phyloP scores from a whole-genome alignment of 2,888 invertebrate species.

The Electrophaes corylata region DNA sequence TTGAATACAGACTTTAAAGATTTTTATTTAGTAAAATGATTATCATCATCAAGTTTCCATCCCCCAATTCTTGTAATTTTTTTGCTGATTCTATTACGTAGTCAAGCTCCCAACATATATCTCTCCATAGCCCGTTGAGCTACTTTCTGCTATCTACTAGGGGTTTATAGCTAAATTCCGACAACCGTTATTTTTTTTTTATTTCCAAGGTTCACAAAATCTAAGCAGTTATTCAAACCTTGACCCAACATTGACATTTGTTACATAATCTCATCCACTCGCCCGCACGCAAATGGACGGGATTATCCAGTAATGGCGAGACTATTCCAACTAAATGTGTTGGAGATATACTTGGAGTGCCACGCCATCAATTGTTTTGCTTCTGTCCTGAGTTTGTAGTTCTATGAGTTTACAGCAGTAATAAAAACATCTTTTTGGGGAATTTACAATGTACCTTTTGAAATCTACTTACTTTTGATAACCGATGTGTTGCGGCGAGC shows the following conservation, averaged over 20 bases:
- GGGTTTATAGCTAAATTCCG: too few relatives aligned
- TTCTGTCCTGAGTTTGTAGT: slow-evolving; percentile 35
- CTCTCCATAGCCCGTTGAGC: too few relatives aligned
- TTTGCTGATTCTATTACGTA: too few relatives aligned
- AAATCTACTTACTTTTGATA: too few relatives aligned
- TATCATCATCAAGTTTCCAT: too few relatives aligned
- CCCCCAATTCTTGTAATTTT: too few relatives aligned
- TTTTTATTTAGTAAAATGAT: too few relatives aligned
- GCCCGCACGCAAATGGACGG: slow-evolving; percentile 61
- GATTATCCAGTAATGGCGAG: slow-evolving; percentile 70
- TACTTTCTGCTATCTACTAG: too few relatives aligned
- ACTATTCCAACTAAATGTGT: slow-evolving; percentile 60
- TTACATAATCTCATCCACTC: slow-evolving; percentile 38
- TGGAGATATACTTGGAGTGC: slow-evolving; percentile 43
- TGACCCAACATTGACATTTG: slow-evolving; percentile 31
- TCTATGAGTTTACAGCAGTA: slow-evolving; percentile 24
- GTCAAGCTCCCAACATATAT: too few relatives aligned
- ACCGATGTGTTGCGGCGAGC: too few relatives aligned
- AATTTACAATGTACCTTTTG: too few relatives aligned
- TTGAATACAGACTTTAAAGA: too few relatives aligned
- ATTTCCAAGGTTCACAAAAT: neutral
- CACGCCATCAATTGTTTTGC: slow-evolving; percentile 47
- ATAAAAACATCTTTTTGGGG: slow-evolving; percentile 3
- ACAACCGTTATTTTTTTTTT: neutral
- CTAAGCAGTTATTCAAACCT: slow-evolving; percentile 22